Base-by-base conservation (phyloP, 2,113 vertebrate species). In the Tor tambroides region DNA sequence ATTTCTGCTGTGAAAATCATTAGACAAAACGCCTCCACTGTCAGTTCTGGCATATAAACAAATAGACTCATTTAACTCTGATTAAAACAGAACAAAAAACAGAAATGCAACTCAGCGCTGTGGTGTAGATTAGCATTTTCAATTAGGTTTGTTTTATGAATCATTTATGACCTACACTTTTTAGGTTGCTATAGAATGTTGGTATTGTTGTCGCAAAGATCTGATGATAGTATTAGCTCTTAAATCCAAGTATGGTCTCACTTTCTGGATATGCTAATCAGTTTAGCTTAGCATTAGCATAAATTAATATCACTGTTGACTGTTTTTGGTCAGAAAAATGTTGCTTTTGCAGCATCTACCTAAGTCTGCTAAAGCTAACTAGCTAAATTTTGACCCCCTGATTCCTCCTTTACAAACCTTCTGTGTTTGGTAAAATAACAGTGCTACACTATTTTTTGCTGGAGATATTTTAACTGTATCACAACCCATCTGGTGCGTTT, bases 51-150 rank as follows among this genome's bases (percentile, higher is more conserved):
- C 38, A 65, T 43, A 19, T 26, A 41, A 80, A 63, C 23, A 63
- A 63, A 63, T 63, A 80, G 78, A 80, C 54, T 61, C 21, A 59
- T 80, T 61, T 59, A 80, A 61, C 21, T 80, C 21, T 4, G 51
- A 38, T 61, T 61, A 38, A 80, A 80, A n/a, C 6, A 8, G 38
- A 46, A 15, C n/a, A 26, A 38, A 41, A 74, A 41, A 0, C 19
- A 23, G 19, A 59, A 59, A 43, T 63, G 35, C 79, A 79, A 59
- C 28, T 21, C 28, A 56, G 49, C 17, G 12, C 76, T 56, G 19
- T 56, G 9, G 49, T 35, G 41, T 26, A 75, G 41, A 76, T 76
- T 49, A 46, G n/a, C 41, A 38, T 46, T 46, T 75, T 46, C 72
- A 46, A 46, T 75, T 26, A 3, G 12, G 23, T 75, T 46, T 75